Evolutionary conservation across 2,888 invertebrate species (phyloP).

Genomic region (Tridacna crocea): DNA sequence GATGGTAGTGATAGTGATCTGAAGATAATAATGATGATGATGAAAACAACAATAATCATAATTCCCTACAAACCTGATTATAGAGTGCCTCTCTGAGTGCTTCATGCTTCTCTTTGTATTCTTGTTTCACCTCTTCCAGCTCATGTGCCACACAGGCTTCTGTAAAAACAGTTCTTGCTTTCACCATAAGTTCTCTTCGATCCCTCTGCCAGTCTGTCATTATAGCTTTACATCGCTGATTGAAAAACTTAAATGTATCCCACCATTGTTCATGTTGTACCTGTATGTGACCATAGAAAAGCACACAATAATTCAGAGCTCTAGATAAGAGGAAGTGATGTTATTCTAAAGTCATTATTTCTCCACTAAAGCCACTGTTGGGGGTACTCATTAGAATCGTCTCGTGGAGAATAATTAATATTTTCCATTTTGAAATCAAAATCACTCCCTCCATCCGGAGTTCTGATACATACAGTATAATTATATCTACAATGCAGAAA

Average conservation of each 20-base stretch:
- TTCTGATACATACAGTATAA: too few relatives aligned
- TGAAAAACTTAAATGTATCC: conserved; percentile 77
- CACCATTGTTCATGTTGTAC: conserved; percentile 82
- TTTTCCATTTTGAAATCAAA: too few relatives aligned
- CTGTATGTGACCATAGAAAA: conserved; percentile 58
- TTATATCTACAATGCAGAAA: too few relatives aligned
- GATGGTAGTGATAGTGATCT: too few relatives aligned
- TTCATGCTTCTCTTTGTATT: conserved; percentile 74
- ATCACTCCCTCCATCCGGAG: too few relatives aligned
- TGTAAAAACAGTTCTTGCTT: conserved; percentile 73
- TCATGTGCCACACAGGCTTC: conserved; percentile 77
- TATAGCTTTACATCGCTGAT: conserved; percentile 75
- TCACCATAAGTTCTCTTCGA: conserved; percentile 78
- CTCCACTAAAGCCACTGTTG: too few relatives aligned
- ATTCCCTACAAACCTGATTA: conserved; percentile 70
- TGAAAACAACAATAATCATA: too few relatives aligned
- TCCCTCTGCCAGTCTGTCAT: conserved; percentile 80
- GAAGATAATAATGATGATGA: too few relatives aligned
- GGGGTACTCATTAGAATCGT: too few relatives aligned
- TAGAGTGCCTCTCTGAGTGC: conserved; percentile 77
- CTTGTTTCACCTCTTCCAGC: conserved; percentile 75
- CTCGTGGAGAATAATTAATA: too few relatives aligned
- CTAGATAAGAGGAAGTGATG: too few relatives aligned
- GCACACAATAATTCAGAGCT: neutral
- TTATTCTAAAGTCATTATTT: too few relatives aligned